These are phyloP conservation scores for Manacus vitellinus DNA, from an alignment of 2,113 vertebrate genomes.

Conservation along the genomic window DNA sequence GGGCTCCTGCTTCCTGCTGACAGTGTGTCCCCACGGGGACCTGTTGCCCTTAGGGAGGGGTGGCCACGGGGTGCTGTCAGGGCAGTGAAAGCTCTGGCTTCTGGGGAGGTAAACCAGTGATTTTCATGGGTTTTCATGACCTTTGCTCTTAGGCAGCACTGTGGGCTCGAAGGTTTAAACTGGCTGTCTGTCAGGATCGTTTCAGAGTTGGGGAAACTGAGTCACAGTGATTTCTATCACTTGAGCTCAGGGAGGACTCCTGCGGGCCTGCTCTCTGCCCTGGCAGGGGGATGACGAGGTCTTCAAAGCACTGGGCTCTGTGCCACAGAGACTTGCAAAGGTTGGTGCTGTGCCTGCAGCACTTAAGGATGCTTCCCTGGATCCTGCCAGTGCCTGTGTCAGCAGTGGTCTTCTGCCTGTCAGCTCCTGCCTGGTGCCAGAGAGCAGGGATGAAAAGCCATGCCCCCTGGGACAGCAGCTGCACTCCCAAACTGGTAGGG, in stretches of 20 bases:
- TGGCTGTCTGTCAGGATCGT: accelerated
- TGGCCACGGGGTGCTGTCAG: accelerated
- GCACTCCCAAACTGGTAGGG: too few species aligned
- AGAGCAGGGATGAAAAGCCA: neutral
- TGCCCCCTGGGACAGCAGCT: neutral
- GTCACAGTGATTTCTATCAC: neutral
- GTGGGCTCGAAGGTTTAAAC: neutral
- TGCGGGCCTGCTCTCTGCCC: neutral
- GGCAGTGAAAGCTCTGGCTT: neutral
- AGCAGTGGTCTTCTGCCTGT: neutral
- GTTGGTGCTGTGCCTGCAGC: neutral
- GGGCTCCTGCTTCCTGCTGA: neutral
- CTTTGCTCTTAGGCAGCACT: neutral
- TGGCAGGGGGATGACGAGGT: neutral
- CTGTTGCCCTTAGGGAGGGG: neutral
- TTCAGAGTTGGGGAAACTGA: neutral
- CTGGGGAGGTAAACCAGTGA: neutral
- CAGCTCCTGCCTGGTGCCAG: neutral
- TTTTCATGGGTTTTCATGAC: neutral
- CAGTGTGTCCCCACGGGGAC: neutral
- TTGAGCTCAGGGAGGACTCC: neutral
- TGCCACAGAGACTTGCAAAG: neutral
- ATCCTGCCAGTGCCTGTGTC: neutral
- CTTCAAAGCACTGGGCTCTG: neutral
- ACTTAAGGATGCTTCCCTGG: neutral